A percentile compares a stretch with the other conserved stretches of the same genome.
These are phyloP conservation scores for Cremastobaeus sp. DNA, from an alignment of 2,888 invertebrate genomes.

Conservation along the genomic window DNA sequence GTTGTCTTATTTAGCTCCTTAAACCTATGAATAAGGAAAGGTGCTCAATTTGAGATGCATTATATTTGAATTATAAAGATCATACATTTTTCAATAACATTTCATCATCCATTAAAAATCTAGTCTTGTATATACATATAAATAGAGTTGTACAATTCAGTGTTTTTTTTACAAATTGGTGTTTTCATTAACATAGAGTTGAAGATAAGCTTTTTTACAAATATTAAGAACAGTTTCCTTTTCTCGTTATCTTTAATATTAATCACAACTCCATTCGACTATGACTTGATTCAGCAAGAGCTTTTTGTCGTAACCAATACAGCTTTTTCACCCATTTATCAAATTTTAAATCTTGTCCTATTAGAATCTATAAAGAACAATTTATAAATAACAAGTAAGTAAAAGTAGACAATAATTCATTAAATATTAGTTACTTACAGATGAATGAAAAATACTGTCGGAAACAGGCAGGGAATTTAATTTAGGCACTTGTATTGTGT, in stretches of 20 bases:
- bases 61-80: too few relatives aligned
- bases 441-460: slow-evolving; percentile 75
- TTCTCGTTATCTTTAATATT: slow-evolving; percentile 1
- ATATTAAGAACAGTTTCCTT: too few relatives aligned
- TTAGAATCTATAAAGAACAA: slow-evolving; percentile 82
- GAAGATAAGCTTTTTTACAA: too few relatives aligned
- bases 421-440: slow-evolving; percentile 66
- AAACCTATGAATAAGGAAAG: neutral
- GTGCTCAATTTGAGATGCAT: too few relatives aligned
- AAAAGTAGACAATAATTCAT: neutral
- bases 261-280: slow-evolving; percentile 10
- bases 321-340: slow-evolving; percentile 88
- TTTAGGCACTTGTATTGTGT: slow-evolving; percentile 85
- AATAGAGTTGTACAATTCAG: neutral
- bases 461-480: slow-evolving; percentile 68
- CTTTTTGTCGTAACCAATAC: slow-evolving; percentile 83
- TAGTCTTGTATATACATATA: neutral
- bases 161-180: too few relatives aligned
- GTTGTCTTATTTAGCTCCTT: neutral
- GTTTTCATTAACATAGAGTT: too few relatives aligned
- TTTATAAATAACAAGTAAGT: neutral
- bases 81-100: too few relatives aligned
- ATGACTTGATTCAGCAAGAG: slow-evolving; percentile 78
- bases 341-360: slow-evolving; percentile 83
- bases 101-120: too few relatives aligned